Conservation (phyloP, 2,113 vertebrate species). For the Aramus guarauna region DNA sequence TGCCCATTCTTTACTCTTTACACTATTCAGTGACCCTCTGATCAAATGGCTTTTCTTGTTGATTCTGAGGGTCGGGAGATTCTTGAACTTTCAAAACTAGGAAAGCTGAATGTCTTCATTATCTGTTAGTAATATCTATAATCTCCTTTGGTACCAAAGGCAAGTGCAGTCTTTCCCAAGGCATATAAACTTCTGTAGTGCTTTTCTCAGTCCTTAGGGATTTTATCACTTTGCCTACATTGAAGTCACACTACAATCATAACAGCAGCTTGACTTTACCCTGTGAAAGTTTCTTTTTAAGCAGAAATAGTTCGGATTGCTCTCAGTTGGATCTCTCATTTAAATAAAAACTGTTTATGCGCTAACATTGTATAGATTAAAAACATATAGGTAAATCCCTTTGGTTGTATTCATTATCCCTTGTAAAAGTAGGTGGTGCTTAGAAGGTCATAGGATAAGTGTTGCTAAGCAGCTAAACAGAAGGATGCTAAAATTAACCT, state of each 20-base stretch:
- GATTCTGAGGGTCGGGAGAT: neutral
- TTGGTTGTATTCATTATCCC: constrained; percentile 80
- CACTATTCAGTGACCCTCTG: neutral
- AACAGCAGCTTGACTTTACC: neutral
- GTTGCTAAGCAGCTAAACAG: constrained; percentile 87
- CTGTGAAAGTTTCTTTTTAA: neutral
- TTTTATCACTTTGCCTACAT: neutral
- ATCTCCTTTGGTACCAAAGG: neutral
- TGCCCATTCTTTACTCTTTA: constrained; percentile 20
- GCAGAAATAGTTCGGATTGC: neutral
- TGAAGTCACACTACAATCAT: neutral
- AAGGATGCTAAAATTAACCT: constrained; percentile 86
- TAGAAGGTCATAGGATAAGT: constrained; percentile 86
- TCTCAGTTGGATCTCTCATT: neutral
- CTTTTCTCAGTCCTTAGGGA: constrained; percentile 12
- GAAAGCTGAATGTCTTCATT: neutral
- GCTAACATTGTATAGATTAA: constrained; percentile 20
- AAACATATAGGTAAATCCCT: constrained; percentile 68
- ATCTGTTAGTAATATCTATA: neutral
- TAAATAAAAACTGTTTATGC: neutral
- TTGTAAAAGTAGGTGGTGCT: constrained; percentile 82
- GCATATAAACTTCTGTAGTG: neutral
- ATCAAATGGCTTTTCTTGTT: constrained; percentile 6
- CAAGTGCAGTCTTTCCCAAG: neutral
- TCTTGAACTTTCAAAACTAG: neutral